phyloP scores from a whole-genome alignment of 2,888 invertebrate species.

The Lithosia quadra region DNA sequence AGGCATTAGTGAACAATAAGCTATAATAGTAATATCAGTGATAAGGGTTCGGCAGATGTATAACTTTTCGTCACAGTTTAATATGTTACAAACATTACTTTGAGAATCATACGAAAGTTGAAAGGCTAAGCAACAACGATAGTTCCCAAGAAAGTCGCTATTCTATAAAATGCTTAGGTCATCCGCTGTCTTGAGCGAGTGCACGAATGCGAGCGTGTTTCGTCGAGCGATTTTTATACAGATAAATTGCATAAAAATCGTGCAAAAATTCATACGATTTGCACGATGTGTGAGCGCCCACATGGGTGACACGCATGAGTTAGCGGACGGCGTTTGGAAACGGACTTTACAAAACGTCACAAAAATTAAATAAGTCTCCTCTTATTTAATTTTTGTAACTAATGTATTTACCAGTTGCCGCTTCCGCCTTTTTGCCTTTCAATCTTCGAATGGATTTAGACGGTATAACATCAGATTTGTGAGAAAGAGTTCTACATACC shows the following conservation, averaged over 20 bases:
- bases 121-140: background rate
- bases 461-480: constrained; percentile 1
- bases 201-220: too few species aligned
- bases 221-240: too few species aligned
- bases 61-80: background rate
- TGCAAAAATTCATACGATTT: too few species aligned
- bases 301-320: too few species aligned
- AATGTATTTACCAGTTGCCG: background rate
- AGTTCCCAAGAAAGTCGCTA: background rate
- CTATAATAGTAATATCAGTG: constrained; percentile 60
- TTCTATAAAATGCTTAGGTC: background rate
- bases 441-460: background rate
- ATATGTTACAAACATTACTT: background rate
- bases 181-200: too few species aligned
- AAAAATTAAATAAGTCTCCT: too few species aligned
- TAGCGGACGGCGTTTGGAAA: background rate
- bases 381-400: too few species aligned
- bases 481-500: constrained; percentile 11
- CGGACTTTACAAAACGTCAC: too few species aligned
- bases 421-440: background rate
- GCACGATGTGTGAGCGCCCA: too few species aligned
- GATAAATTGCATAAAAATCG: too few species aligned
- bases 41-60: background rate
- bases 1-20: constrained; percentile 78
- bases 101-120: background rate